phyloP scores from a whole-genome alignment of 2,888 invertebrate genomes.

The Crocallis elinguaria region DNA sequence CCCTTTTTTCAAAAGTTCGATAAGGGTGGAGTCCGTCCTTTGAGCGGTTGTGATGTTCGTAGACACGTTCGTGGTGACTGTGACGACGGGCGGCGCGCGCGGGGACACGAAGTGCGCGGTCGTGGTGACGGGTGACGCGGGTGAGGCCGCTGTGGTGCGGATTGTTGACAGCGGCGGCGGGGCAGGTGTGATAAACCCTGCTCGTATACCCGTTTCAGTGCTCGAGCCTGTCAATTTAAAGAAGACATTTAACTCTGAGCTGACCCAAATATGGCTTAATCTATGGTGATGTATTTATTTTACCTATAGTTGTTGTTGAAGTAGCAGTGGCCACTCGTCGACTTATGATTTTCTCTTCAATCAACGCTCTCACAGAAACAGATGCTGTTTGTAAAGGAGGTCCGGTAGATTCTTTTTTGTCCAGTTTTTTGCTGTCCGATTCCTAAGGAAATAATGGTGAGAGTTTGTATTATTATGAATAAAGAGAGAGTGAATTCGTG shows the following conservation, averaged over 20 bases:
- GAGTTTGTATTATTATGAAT: neutral
- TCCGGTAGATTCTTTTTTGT: slow-evolving; percentile 92
- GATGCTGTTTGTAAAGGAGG: slow-evolving; percentile 97
- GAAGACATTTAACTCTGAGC: neutral
- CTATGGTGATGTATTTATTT: neutral
- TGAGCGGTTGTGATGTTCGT: slow-evolving; percentile 65
- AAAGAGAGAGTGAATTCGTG: neutral
- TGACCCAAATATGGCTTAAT: neutral
- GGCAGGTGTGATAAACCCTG: slow-evolving; percentile 75
- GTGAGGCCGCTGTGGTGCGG: slow-evolving; percentile 64
- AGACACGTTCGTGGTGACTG: slow-evolving; percentile 61
- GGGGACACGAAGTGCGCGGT: slow-evolving; percentile 77
- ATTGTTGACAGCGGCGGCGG: slow-evolving; percentile 74
- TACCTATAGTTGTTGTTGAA: slow-evolving; percentile 56
- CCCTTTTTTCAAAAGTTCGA: slow-evolving; percentile 90
- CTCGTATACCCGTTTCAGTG: slow-evolving; percentile 60
- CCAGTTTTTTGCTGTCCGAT: slow-evolving; percentile 93
- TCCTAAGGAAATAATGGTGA: slow-evolving; percentile 82
- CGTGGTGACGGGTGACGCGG: slow-evolving; percentile 77
- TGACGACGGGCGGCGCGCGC: slow-evolving; percentile 71
- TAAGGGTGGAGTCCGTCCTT: slow-evolving; percentile 89
- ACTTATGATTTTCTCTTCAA: slow-evolving; percentile 97
- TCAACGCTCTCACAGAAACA: slow-evolving; percentile 94
- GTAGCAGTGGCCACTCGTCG: slow-evolving; percentile 87
- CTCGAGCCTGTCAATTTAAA: slow-evolving; percentile 51